These are phyloP conservation scores for Volucella inanis DNA, from an alignment of 2,888 invertebrate genomes.

Conservation along the genomic window DNA sequence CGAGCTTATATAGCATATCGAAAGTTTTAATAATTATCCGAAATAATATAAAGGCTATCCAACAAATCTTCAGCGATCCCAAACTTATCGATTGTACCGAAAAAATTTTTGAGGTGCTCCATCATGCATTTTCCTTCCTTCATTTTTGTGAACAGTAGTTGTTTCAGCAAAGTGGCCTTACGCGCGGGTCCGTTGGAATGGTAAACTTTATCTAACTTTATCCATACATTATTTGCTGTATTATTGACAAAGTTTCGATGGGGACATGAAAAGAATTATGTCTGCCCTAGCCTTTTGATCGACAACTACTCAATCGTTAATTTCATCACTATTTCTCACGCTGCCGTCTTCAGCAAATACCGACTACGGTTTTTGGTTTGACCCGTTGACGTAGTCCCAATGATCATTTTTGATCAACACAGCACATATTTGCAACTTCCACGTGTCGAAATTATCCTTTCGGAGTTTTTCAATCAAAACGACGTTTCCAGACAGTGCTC, in stretches of 20 bases:
- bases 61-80: slow-evolving; percentile 78
- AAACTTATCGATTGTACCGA: slow-evolving; percentile 79
- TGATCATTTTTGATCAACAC: no score
- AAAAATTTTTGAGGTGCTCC: slow-evolving; percentile 79
- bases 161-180: slow-evolving; percentile 81
- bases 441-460: no score
- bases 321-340: no score
- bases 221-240: slow-evolving; percentile 78
- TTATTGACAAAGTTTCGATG: slow-evolving; percentile 34
- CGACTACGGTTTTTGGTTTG: no score
- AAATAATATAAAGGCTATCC: slow-evolving; percentile 79
- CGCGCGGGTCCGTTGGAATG: slow-evolving; percentile 80
- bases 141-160: slow-evolving; percentile 79
- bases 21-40: slow-evolving; percentile 78
- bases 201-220: slow-evolving; percentile 78
- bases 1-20: slow-evolving; percentile 79
- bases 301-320: no score
- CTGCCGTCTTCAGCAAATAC: no score
- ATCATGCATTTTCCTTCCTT: slow-evolving; percentile 77
- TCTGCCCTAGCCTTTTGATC: no score
- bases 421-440: no score
- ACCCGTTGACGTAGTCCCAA: no score
- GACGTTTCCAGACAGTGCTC: no score
- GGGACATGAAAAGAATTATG: no score
- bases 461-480: no score